phyloP scores from a whole-genome alignment of 2,888 invertebrate species.

The Drepana falcataria region DNA sequence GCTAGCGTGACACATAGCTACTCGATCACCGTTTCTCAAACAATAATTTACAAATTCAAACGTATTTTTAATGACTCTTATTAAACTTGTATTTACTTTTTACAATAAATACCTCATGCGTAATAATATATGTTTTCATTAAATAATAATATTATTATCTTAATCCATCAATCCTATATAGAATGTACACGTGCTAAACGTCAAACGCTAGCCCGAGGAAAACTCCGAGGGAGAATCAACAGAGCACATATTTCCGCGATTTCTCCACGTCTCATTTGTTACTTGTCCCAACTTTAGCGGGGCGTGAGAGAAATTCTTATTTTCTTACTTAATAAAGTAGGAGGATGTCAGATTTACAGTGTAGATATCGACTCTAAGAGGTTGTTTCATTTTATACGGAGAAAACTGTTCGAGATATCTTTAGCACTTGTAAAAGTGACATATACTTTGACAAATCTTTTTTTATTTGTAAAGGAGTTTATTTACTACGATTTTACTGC shows the following conservation, averaged over 20 bases:
- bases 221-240: slow-evolving; percentile 57
- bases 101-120: too few relatives aligned
- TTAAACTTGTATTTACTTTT: too few relatives aligned
- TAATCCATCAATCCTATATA: slow-evolving; percentile 45
- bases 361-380: slow-evolving; percentile 24
- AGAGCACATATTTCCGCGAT: slow-evolving; percentile 62
- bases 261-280: slow-evolving; percentile 70
- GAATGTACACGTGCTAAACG: slow-evolving; percentile 35
- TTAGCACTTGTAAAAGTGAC: neutral
- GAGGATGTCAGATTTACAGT: slow-evolving; percentile 33
- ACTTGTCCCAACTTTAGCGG: slow-evolving; percentile 51
- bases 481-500: neutral
- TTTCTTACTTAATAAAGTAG: slow-evolving; percentile 38
- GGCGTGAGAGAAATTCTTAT: slow-evolving; percentile 55
- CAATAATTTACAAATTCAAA: too few relatives aligned
- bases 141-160: slow-evolving; percentile 20
- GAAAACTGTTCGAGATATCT: neutral
- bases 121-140: too few relatives aligned
- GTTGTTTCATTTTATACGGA: slow-evolving; percentile 11
- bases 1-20: too few relatives aligned
- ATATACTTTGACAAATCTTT: neutral
- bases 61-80: too few relatives aligned
- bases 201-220: slow-evolving; percentile 33
- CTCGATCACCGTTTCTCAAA: too few relatives aligned
- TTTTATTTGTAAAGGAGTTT: neutral